Conservation (phyloP, 2,888 invertebrate species). For the Tryphoninae sp. region DNA sequence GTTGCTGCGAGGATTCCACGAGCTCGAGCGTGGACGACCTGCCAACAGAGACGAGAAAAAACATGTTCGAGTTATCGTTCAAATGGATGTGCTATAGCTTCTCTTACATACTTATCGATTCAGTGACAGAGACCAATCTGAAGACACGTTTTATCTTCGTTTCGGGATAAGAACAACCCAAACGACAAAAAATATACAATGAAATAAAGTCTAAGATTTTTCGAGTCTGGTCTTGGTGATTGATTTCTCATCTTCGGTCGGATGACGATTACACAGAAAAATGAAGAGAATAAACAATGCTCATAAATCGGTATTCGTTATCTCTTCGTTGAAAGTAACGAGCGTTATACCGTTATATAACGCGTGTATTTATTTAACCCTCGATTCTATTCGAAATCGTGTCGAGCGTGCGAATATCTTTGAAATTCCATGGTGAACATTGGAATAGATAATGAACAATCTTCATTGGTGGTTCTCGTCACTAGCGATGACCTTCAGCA, state of each 20-base stretch:
- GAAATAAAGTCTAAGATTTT: not conserved
- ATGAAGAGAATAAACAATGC: not conserved
- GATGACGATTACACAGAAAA: not conserved
- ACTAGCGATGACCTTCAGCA: conserved; percentile 20
- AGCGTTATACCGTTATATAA: not conserved
- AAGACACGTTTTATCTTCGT: conserved; percentile 17
- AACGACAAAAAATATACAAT: not conserved
- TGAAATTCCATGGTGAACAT: conserved; percentile 7
- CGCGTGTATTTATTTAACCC: conserved; percentile 40
- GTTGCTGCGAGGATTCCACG: conserved; percentile 54
- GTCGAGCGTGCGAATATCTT: conserved; percentile 35
- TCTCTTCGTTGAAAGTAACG: conserved; percentile 14
- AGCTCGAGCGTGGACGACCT: conserved; percentile 56
- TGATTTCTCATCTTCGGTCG: not conserved
- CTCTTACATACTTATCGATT: conserved; percentile 53
- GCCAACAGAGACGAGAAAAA: conserved; percentile 44
- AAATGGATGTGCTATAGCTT: not conserved
- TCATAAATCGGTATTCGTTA: not conserved
- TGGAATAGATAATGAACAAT: conserved; percentile 6
- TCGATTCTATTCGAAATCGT: conserved; percentile 41
- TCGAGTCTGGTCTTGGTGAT: conserved; percentile 1
- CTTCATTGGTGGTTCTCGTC: conserved; percentile 37
- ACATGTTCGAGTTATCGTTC: conserved; percentile 11
- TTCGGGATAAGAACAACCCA: not conserved
- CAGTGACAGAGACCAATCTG: not conserved